Evolutionary conservation across 1,140 invertebrate species (phyloP), one percentile per base, ranked within the genome.

Genomic region (Thereuonema tuberculata): DNA sequence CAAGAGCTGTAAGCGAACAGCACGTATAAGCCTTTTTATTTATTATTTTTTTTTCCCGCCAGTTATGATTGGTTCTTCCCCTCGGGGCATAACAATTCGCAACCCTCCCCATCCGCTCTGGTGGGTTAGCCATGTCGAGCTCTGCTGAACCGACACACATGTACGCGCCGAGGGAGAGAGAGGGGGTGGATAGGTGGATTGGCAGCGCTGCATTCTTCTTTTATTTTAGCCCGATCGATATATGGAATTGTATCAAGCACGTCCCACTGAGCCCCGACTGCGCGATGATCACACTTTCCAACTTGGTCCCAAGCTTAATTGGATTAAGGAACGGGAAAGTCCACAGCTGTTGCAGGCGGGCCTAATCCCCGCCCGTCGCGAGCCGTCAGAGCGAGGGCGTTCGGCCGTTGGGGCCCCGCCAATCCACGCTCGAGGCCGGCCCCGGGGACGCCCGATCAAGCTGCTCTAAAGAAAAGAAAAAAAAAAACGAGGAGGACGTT

Each of bases 261-360:
- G 9, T 50, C 9, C 9, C 17, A 12, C 5, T 37, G 31, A 37
- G 31, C 31, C 17, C 31, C 31, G 31, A 37, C 48, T 21, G 48
- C 24, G 9, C 21, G 48, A 21, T 21, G 48, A 9, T 50, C 9
- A 50, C 48, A 21, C 24, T 24, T 24, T 50, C 48, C 48, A 21
- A 21, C 48, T 21, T n/a, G 48, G 48, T 50, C 48, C 21, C 48
- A 50, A 50, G 17, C 21, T 50, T 50, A 50, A 50, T 50, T 50
- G 48, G 48, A 50, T 50, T 50, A 50, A 50, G 48, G n/a, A 20
- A 12, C 48, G 48, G 48, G 48, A 50, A 50, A 50, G 48, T 50
- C 48, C 48, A 50, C 48, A 50, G 48, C 48, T 50, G 48, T 50
- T 50, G 17, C 48, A 9, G 21, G 48, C 48, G 5, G 48, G 17